Conservation (phyloP, 2,113 vertebrate genomes). For the Patagioenas fasciata region DNA sequence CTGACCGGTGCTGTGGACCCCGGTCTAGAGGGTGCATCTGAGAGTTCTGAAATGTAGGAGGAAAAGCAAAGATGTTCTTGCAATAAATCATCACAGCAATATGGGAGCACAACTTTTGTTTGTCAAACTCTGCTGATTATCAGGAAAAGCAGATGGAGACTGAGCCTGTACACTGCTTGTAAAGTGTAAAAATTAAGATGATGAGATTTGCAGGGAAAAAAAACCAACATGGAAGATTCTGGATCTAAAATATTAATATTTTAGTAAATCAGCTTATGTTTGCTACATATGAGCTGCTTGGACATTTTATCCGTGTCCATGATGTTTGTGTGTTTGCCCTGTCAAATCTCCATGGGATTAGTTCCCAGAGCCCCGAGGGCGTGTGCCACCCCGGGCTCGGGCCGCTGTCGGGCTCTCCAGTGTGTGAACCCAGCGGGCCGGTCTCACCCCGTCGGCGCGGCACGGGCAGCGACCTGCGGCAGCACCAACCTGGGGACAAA, state of each 20-base stretch:
- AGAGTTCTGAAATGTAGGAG: background rate
- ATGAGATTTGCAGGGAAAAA: background rate
- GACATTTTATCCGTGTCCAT: background rate
- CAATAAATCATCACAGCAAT: background rate
- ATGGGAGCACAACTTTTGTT: constrained; percentile 22
- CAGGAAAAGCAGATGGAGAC: constrained; percentile 39
- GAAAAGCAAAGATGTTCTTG: background rate
- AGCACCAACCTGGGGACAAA: background rate
- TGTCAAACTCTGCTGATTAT: constrained; percentile 36
- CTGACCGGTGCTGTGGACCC: too few species aligned
- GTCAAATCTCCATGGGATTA: background rate
- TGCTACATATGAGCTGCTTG: background rate
- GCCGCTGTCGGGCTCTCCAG: background rate
- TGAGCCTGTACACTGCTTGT: constrained; percentile 16
- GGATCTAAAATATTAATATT: background rate
- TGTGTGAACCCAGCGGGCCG: background rate
- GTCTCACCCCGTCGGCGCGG: background rate
- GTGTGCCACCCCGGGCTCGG: background rate
- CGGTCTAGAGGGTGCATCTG: too few species aligned
- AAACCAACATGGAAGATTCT: background rate
- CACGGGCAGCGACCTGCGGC: background rate
- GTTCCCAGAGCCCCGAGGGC: background rate
- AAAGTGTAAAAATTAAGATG: background rate
- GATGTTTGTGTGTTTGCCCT: background rate
- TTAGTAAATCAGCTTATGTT: background rate